Evolutionary conservation across 2,113 vertebrate genomes (phyloP), one percentile per base, ranked within the genome.

Genomic region (Passer montanus): DNA sequence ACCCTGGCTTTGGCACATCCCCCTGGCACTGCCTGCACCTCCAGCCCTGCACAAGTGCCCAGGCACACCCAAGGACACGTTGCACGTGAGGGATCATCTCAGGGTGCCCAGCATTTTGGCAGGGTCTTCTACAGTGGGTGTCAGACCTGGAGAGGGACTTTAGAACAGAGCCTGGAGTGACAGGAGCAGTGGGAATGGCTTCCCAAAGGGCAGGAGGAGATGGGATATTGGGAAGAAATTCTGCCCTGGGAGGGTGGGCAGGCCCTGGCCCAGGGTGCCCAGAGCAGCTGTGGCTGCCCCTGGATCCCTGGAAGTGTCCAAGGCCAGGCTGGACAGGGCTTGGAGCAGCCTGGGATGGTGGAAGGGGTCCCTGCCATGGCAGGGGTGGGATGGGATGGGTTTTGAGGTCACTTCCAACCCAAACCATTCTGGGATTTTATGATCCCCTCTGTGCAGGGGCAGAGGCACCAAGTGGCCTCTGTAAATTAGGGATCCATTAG

Each of bases 211-310:
- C 16, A 82, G 46, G 9, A 4, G 1, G 1, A 3, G 30, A 15
- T 60, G 35, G 47, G 30, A 63, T 13, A 37, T 14, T 77, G 22
- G 31, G 26, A 49, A 43, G 22, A 0, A 62, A 35, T 62, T 69
- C 5, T 1, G 26, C 0, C 0, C 78, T 83, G 16, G 0, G 62
- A 76, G 46, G 53, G 5, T 22, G 24, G 9, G 0, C 0, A 47
- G 30, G 21, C 20, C 28, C 46, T 82, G 62, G 78, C 30, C 68
- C 21, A 31, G 39, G 7, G 0, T 62, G 11, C 5, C n/a, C 63
- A 89, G 41, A 89, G 41, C 0, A 69, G 21, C 79, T 90, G 63
- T 16, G 70, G 70, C 55, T 89, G 70, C 24, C 41, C 20, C 70
- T 46, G 74, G 33, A 76, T 47, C 55, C 79, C 21, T 83, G 70